phyloP scores from a whole-genome alignment of 2,113 vertebrate genomes.

The Lepus americanus region DNA sequence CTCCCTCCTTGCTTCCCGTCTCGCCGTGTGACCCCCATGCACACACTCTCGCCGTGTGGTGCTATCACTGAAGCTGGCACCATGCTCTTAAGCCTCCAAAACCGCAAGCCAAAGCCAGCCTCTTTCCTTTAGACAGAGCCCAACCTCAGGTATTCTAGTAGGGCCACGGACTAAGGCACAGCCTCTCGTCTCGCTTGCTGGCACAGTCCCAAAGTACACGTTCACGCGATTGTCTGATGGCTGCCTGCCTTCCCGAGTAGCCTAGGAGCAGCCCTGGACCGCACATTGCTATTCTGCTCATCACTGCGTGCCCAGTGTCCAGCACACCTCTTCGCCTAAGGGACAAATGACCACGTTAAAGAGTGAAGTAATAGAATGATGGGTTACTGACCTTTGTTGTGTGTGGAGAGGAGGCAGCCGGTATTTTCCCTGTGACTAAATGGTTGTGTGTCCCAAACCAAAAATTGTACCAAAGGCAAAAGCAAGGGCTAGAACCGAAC shows the following conservation, averaged over 20 bases:
- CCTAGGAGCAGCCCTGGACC: neutral
- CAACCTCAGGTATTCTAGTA: too few relatives aligned
- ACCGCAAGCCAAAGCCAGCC: too few relatives aligned
- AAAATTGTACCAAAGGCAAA: neutral
- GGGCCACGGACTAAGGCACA: too few relatives aligned
- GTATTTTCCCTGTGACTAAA: neutral
- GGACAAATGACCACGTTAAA: neutral
- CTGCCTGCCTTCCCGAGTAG: neutral
- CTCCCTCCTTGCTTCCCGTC: too few relatives aligned
- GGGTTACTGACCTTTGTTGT: neutral
- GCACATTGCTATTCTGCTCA: neutral
- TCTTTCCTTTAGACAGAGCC: too few relatives aligned
- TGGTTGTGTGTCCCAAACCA: neutral
- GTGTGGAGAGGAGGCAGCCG: neutral
- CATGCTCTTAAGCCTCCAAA: too few relatives aligned
- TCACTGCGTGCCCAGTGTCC: neutral
- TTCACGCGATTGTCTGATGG: neutral
- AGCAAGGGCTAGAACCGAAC: neutral
- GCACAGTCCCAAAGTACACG: neutral
- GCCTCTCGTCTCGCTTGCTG: neutral
- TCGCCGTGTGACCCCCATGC: too few relatives aligned
- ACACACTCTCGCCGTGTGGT: too few relatives aligned
- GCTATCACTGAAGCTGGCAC: too few relatives aligned
- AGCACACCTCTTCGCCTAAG: neutral
- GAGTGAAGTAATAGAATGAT: neutral